Conservation (phyloP, 1,140 invertebrate genomes). For the Trichonephila clavipes region DNA sequence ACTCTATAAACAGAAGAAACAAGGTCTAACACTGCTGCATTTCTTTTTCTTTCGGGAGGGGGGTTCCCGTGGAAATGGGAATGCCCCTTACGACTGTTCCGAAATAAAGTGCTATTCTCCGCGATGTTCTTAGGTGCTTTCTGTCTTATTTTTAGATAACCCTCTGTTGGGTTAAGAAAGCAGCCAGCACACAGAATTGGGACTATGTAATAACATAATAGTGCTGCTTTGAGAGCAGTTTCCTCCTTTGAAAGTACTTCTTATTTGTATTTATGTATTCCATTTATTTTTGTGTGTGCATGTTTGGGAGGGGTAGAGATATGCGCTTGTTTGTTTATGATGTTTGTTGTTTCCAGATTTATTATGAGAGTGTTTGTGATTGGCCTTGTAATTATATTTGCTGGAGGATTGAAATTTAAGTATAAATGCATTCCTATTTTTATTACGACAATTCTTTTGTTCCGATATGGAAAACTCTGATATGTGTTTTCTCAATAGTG, state of each 20-base stretch:
- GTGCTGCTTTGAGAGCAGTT: neutral
- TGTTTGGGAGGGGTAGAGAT: neutral
- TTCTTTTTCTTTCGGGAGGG: neutral
- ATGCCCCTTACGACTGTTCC: neutral
- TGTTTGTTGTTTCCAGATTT: neutral
- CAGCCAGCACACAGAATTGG: neutral
- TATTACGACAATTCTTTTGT: no score
- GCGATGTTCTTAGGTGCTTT: neutral
- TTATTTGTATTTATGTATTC: slow-evolving; percentile 15
- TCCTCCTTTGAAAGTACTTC: neutral
- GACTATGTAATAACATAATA: neutral
- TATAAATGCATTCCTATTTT: no score
- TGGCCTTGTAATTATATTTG: neutral
- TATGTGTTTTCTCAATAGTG: no score
- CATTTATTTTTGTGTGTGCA: neutral
- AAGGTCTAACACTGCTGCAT: neutral
- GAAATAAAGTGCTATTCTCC: slow-evolving; percentile 7
- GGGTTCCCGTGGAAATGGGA: neutral
- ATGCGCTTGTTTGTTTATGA: neutral
- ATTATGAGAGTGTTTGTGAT: neutral
- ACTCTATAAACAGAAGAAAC: neutral
- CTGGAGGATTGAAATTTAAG: no score
- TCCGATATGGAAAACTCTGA: no score
- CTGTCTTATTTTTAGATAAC: slow-evolving; percentile 23
- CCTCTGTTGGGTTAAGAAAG: neutral